Conservation (phyloP, 2,888 invertebrate species). For the Helleia helle region DNA sequence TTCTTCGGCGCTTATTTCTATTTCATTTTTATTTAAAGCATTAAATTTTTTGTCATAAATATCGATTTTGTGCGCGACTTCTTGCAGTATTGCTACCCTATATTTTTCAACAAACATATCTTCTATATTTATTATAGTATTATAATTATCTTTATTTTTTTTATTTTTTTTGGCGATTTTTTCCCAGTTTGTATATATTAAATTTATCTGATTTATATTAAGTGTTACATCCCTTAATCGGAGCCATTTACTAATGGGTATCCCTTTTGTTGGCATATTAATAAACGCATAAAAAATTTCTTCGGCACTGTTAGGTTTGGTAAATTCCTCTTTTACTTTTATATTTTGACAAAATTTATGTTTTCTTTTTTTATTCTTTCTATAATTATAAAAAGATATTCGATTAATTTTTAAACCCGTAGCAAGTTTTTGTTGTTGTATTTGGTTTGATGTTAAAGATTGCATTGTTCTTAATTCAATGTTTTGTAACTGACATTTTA, state of each 20-base stretch:
- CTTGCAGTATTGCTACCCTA: slow-evolving; percentile 3
- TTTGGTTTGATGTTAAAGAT: not conserved
- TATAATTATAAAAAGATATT: not conserved
- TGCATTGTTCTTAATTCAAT: not conserved
- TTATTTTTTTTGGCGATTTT: not conserved
- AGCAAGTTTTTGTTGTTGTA: not conserved
- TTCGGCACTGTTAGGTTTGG: not conserved
- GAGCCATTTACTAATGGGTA: not conserved
- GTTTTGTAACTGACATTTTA: not conserved
- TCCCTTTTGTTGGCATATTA: not conserved
- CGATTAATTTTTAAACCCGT: not conserved
- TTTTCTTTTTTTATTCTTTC: not conserved
- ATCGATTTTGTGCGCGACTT: not conserved
- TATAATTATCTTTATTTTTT: not conserved
- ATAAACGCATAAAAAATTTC: not conserved
- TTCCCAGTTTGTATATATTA: not conserved
- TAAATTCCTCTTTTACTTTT: not conserved
- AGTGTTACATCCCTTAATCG: not conserved
- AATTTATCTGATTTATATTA: not conserved
- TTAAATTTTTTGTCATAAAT: not conserved
- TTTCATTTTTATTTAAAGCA: not conserved
- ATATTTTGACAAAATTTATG: not conserved
- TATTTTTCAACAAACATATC: not conserved
- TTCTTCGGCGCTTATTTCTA: not conserved
- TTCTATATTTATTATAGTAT: not conserved